Conservation (phyloP, 2,113 vertebrate species). For the Centropus unirufus region DNA sequence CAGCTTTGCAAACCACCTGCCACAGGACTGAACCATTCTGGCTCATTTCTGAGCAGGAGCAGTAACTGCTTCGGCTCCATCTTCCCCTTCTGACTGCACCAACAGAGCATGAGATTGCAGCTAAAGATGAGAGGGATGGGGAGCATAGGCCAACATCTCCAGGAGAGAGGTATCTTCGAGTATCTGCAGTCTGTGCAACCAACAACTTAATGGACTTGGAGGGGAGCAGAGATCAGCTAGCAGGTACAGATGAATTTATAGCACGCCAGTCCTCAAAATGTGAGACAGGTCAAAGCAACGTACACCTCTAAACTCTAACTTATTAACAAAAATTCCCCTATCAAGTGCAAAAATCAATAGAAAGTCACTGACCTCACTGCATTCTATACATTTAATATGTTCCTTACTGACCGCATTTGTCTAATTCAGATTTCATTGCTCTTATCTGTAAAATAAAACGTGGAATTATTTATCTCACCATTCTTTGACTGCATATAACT, state of each 20-base stretch:
- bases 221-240: not conserved
- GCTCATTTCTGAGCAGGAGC: not conserved
- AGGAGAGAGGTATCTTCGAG: not conserved
- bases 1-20: constrained; percentile 29
- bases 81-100: not conserved
- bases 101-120: not conserved
- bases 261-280: not conserved
- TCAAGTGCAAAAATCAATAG: not conserved
- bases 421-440: not conserved
- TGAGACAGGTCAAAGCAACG: not conserved
- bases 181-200: not conserved
- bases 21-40: not conserved
- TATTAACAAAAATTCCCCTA: not conserved
- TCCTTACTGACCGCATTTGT: not conserved
- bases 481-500: not conserved
- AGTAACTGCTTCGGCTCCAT: not conserved
- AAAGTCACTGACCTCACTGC: not conserved
- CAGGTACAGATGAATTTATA: not conserved
- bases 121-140: not conserved
- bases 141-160: not conserved
- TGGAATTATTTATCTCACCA: not conserved
- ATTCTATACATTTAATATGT: not conserved
- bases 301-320: not conserved
- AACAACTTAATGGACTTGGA: not conserved
- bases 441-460: not conserved